Evolutionary conservation across 2,888 invertebrate genomes (phyloP).

Genomic region (Oasisia sp.): DNA sequence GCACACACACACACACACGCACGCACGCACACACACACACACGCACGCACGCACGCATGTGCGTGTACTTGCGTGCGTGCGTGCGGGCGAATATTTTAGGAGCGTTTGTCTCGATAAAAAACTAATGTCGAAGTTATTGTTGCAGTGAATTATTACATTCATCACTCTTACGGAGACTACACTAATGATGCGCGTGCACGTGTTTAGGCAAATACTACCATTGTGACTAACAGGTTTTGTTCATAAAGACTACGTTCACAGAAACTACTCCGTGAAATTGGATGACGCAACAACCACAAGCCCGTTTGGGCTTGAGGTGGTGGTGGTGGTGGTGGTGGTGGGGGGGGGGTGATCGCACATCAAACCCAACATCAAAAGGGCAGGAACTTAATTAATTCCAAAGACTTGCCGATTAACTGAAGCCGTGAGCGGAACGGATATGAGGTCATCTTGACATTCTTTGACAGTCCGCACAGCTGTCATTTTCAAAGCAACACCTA

Average conservation of each 20-base stretch:
- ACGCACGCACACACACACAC: no score
- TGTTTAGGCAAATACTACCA: not conserved
- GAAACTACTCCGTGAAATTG: not conserved
- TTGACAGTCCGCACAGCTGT: not conserved
- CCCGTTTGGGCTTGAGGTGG: not conserved
- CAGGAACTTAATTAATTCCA: constrained; percentile 6
- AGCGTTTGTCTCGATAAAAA: no score
- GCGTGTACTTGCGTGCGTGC: no score
- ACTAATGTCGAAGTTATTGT: no score
- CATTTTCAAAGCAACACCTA: not conserved
- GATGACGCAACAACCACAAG: not conserved
- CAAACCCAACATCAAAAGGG: not conserved
- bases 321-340: no score
- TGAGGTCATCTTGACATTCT: not conserved
- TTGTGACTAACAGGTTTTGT: not conserved
- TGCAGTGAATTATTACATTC: no score
- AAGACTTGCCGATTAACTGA: not conserved
- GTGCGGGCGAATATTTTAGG: no score
- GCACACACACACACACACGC: no score
- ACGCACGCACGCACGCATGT: no score
- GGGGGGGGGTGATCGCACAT: not conserved
- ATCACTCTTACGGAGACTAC: no score
- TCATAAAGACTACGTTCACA: not conserved
- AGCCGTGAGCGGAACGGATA: not conserved
- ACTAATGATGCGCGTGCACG: not conserved